These are phyloP conservation scores for Larimichthys polyactis DNA, from an alignment of 2,113 vertebrate genomes.

Conservation along the genomic window DNA sequence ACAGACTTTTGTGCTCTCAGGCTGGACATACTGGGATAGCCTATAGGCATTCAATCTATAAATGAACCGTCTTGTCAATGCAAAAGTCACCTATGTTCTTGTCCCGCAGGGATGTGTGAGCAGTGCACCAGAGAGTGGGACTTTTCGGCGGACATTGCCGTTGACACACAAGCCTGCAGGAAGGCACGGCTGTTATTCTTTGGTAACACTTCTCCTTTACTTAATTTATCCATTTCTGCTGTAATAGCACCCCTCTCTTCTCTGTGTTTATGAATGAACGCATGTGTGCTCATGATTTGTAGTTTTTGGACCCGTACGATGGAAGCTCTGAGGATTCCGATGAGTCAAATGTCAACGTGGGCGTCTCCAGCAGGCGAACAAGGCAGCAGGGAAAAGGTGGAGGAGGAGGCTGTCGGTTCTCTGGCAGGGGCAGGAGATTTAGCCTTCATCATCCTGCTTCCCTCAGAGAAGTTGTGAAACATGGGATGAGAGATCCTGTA, in stretches of 20 bases:
- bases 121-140: conserved; percentile 70
- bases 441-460: conserved; percentile 42
- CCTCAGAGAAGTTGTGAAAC: conserved; percentile 40
- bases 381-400: conserved; percentile 38
- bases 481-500: conserved; percentile 17
- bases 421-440: conserved; percentile 45
- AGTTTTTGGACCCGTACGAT: conserved; percentile 90
- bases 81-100: conserved; percentile 3
- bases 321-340: conserved; percentile 89
- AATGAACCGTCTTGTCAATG: neutral
- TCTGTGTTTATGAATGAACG: conserved; percentile 8
- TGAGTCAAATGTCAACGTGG: conserved; percentile 50
- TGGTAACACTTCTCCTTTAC: conserved; percentile 47
- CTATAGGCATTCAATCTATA: neutral
- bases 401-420: conserved; percentile 42
- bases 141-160: conserved; percentile 21
- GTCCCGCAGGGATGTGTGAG: conserved; percentile 72
- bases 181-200: conserved; percentile 61
- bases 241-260: neutral
- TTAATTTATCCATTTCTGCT: neutral
- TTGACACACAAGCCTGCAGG: conserved; percentile 55
- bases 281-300: conserved; percentile 19
- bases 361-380: conserved; percentile 37
- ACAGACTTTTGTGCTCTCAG: neutral
- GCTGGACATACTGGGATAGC: neutral